phyloP scores from a whole-genome alignment of 1,140 invertebrate genomes.

The Eumaeus atala region DNA sequence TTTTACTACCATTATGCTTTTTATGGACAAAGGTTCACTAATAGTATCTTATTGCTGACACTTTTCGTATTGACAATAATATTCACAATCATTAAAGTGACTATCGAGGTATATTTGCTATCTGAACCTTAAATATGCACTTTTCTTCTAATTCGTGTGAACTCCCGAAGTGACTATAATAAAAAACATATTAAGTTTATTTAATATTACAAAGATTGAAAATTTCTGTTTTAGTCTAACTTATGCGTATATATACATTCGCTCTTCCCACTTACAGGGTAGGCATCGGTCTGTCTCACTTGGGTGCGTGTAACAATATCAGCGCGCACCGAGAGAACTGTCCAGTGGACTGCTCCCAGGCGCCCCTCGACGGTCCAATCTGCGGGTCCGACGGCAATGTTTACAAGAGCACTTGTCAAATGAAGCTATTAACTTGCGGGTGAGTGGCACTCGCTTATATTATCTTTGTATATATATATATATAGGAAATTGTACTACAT shows the following conservation, averaged over 20 bases:
- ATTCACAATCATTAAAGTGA: no score
- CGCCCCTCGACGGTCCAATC: conserved; percentile 89
- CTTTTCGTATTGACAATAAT: no score
- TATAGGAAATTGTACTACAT: no score
- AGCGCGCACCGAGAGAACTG: conserved; percentile 91
- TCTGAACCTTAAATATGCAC: not conserved
- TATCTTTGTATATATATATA: conserved; percentile 2
- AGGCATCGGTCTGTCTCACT: conserved; percentile 81
- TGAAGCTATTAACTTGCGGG: conserved; percentile 93
- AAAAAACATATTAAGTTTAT: no score
- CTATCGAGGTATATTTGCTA: no score
- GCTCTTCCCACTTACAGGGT: conserved; percentile 55
- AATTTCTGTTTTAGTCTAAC: not conserved
- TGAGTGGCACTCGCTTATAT: conserved; percentile 57
- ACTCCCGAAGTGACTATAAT: not conserved
- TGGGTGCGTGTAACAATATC: conserved; percentile 91
- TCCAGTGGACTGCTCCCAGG: conserved; percentile 88
- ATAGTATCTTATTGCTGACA: no score
- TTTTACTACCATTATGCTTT: no score
- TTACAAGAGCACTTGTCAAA: conserved; percentile 94
- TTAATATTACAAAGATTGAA: no score
- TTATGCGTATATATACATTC: no score
- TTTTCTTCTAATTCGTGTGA: not conserved
- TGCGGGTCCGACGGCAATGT: conserved; percentile 95
- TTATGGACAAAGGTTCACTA: no score